These are phyloP conservation scores for Hipparchia semele DNA, from an alignment of 2,888 invertebrate genomes.

Conservation along the genomic window DNA sequence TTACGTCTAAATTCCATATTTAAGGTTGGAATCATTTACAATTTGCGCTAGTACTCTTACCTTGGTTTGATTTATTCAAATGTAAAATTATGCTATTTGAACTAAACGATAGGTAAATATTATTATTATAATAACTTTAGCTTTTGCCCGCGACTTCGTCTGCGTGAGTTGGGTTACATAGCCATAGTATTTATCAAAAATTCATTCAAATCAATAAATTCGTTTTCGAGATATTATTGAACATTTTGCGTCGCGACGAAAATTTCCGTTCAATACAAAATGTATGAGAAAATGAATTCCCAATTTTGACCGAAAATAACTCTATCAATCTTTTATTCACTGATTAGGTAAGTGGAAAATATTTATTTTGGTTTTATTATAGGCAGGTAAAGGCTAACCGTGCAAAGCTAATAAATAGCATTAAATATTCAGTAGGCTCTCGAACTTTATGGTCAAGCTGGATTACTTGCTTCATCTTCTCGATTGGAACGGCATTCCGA, in stretches of 20 bases:
- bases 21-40: neutral
- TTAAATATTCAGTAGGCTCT: neutral
- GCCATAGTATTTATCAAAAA: too few relatives aligned
- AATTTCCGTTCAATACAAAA: too few relatives aligned
- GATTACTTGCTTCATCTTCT: too few relatives aligned
- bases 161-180: too few relatives aligned
- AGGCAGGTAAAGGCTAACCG: neutral
- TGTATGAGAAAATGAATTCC: too few relatives aligned
- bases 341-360: neutral
- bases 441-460: neutral
- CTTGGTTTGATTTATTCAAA: constrained; percentile 5
- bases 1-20: neutral
- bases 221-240: too few relatives aligned
- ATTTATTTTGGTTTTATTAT: neutral
- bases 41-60: neutral
- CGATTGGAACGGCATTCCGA: too few relatives aligned
- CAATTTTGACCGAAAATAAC: constrained; percentile 8
- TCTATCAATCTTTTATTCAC: neutral
- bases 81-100: neutral
- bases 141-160: too few relatives aligned
- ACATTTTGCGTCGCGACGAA: too few relatives aligned
- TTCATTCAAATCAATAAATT: too few relatives aligned
- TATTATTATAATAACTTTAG: neutral
- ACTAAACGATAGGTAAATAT: neutral
- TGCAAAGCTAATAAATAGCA: neutral